phyloP scores from a whole-genome alignment of 2,888 invertebrate species.

The Leptinotarsa haldemani region DNA sequence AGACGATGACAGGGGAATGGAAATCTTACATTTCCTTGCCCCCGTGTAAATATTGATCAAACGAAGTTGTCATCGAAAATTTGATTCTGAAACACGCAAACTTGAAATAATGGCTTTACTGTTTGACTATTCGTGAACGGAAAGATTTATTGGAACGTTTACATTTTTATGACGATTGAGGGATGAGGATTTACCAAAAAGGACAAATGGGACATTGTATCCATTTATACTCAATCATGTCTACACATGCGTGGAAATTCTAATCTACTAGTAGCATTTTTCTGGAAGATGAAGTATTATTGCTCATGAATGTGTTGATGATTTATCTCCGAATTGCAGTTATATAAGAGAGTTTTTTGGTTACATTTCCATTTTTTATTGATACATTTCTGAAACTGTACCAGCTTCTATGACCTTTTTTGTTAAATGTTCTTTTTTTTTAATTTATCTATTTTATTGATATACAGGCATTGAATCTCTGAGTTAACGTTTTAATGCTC shows the following conservation, averaged over 20 bases:
- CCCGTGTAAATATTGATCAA: constrained; percentile 49
- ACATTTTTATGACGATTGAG: constrained; percentile 39
- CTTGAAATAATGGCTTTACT: constrained; percentile 43
- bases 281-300: not conserved
- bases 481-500: no score
- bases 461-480: no score
- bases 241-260: not conserved
- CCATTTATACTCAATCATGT: not conserved
- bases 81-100: constrained; percentile 47
- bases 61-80: constrained; percentile 52
- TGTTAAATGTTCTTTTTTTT: no score
- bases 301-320: not conserved
- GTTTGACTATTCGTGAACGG: constrained; percentile 38
- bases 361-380: no score
- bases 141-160: constrained; percentile 42
- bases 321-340: no score
- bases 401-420: no score
- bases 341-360: no score
- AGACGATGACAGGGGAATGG: constrained; percentile 20
- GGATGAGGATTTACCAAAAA: constrained; percentile 35
- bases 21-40: constrained; percentile 41
- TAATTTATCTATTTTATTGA: no score
- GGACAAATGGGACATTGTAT: constrained; percentile 14
- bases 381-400: no score
- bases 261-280: not conserved